Percentiles rank a stretch among this genome's conserved stretches.
phyloP scores from a whole-genome alignment of 2,113 vertebrate genomes.

The Peromyscus californicus region DNA sequence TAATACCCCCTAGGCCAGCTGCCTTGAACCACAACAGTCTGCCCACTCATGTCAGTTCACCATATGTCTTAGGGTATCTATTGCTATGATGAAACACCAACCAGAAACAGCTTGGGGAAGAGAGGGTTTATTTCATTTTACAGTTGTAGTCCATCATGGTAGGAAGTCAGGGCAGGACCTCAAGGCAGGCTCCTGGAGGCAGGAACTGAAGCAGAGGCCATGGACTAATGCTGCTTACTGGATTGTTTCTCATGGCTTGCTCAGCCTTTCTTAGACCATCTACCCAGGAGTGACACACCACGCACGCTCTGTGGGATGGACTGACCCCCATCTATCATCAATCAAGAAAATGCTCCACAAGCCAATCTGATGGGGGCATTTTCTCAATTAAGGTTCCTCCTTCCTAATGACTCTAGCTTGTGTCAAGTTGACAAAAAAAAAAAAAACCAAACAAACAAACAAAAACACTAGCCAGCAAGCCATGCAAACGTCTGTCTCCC shows the following conservation, averaged over 20 bases:
- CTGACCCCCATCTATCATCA: neutral
- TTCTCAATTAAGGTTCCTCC: neutral
- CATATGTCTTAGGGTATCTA: neutral
- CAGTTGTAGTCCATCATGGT: neutral
- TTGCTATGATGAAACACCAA: neutral
- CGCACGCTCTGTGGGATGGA: neutral
- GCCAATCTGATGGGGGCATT: neutral
- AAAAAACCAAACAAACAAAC: neutral
- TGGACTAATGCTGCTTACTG: neutral
- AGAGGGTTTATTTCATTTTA: neutral
- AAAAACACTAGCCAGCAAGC: neutral
- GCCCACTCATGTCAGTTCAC: neutral
- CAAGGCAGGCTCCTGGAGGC: neutral
- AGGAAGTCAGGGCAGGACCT: neutral
- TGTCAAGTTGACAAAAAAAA: neutral
- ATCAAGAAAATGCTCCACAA: neutral
- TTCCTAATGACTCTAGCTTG: neutral
- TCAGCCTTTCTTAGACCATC: neutral
- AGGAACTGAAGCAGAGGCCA: neutral
- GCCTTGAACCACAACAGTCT: neutral
- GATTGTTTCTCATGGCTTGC: too few species aligned
- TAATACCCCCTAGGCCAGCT: neutral
- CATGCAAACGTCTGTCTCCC: neutral
- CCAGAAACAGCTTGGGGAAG: neutral
- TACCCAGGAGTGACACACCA: too few species aligned